These are phyloP conservation scores for Clarias magur DNA, from an alignment of 2,113 vertebrate genomes.

Conservation along the genomic window DNA sequence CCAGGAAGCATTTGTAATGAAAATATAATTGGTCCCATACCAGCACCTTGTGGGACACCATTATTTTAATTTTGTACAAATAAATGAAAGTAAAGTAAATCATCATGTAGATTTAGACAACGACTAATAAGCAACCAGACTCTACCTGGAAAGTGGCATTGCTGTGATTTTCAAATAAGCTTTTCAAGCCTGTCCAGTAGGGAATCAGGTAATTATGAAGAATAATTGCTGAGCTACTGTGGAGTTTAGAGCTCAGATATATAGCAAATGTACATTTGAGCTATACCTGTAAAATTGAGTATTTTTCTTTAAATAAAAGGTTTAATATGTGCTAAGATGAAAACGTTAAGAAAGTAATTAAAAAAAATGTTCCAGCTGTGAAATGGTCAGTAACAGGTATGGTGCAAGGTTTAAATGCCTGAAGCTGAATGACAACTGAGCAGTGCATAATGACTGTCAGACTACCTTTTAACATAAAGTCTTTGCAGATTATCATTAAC, in stretches of 20 bases:
- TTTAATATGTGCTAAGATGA: background rate
- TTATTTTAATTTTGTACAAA: background rate
- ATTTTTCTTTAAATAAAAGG: background rate
- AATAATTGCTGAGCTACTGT: background rate
- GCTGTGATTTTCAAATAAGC: background rate
- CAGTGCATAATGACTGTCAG: background rate
- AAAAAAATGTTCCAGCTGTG: slow-evolving; percentile 1
- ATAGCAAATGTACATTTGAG: background rate
- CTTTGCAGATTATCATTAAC: slow-evolving; percentile 11
- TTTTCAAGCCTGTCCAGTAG: background rate
- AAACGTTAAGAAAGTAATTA: background rate
- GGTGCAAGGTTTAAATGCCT: background rate
- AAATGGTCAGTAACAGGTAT: background rate
- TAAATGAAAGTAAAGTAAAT: background rate
- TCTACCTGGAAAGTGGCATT: background rate
- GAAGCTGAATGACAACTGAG: background rate
- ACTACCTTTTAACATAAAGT: background rate
- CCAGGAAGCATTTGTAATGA: background rate
- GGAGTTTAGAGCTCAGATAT: background rate
- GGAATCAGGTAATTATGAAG: background rate
- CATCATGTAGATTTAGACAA: background rate
- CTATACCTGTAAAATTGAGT: background rate
- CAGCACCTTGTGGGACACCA: background rate
- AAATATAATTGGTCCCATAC: background rate
- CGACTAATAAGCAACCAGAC: background rate